phyloP scores from a whole-genome alignment of 30 jellyfish, hydroid and myxozoan genomes.

The Rhopilema esculentum region DNA sequence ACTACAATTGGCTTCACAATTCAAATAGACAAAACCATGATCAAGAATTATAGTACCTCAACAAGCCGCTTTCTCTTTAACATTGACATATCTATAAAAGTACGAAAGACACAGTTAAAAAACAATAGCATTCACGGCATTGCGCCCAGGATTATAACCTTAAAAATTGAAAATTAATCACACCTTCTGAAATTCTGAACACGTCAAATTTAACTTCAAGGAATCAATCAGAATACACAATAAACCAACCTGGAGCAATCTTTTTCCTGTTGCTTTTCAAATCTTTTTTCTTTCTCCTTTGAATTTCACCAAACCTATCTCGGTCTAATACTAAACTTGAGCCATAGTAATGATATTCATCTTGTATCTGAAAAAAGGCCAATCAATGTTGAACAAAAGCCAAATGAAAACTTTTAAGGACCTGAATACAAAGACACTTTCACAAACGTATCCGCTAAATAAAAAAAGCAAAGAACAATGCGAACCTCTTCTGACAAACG shows the following conservation, averaged over 20 bases:
- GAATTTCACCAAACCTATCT: conserved; percentile 82
- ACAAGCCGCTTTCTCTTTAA: conserved; percentile 71
- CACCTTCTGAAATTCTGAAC: too few species aligned
- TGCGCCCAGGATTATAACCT: too few species aligned
- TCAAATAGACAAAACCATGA: too few species aligned
- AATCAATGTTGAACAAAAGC: neutral
- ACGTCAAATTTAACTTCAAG: neutral
- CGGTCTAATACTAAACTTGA: conserved; percentile 86
- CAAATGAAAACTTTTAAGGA: neutral
- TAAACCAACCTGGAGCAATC: conserved; percentile 41
- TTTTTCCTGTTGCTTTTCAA: conserved; percentile 55
- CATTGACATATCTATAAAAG: conserved; percentile 30
- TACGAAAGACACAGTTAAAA: too few species aligned
- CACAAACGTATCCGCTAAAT: neutral
- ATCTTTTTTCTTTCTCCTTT: conserved; percentile 60
- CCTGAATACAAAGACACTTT: neutral
- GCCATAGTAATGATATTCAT: conserved; percentile 84
- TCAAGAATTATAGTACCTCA: conserved; percentile 34
- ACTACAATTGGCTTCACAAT: too few species aligned
- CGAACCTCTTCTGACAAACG: conserved; percentile 65
- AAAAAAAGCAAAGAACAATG: neutral
- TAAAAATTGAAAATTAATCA: too few species aligned
- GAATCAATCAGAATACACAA: neutral
- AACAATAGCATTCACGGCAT: too few species aligned
- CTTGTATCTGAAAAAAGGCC: conserved; percentile 72